Evolutionary conservation across 2,888 invertebrate genomes (phyloP).

Genomic region (Caenorhabditis afra): DNA sequence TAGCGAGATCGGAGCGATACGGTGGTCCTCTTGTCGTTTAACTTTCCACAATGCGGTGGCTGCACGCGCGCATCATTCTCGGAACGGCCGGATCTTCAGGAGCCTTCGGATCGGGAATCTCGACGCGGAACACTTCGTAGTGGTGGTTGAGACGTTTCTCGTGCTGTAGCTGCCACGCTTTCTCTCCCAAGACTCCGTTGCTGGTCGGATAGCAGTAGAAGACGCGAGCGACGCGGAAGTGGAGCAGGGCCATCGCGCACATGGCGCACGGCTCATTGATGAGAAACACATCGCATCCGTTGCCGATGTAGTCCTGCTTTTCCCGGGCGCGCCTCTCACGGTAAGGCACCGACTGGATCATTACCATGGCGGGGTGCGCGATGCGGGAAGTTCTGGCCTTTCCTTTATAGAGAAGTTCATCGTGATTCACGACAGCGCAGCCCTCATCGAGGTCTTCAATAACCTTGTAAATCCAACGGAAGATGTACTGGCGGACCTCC

Average conservation of each 20-base stretch:
- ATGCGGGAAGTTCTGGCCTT: too few species aligned
- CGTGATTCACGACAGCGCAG: conserved; percentile 57
- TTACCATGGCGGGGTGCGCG: conserved; percentile 5
- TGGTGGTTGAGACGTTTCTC: conserved; percentile 64
- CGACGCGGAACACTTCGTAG: conserved; percentile 61
- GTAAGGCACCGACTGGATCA: background rate
- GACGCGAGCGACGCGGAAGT: conserved; percentile 59
- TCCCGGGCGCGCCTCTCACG: too few species aligned
- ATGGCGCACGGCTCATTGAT: conserved; percentile 63
- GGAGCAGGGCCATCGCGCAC: conserved; percentile 70
- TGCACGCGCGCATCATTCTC: too few species aligned
- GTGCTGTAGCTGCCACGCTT: conserved; percentile 64
- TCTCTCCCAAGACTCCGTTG: conserved; percentile 58
- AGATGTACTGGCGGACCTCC: conserved; percentile 23
- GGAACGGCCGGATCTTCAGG: too few species aligned
- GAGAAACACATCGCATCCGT: conserved; percentile 62
- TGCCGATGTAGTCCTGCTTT: conserved; percentile 66
- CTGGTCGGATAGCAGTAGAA: conserved; percentile 39
- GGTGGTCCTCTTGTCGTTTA: too few species aligned
- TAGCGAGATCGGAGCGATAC: too few species aligned
- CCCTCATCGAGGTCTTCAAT: conserved; percentile 11
- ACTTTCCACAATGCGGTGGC: too few species aligned
- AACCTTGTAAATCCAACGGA: conserved; percentile 40
- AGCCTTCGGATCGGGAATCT: background rate
- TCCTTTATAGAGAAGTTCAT: too few species aligned